Evolutionary conservation across 2,888 invertebrate species (phyloP).

Genomic region (Hirtodrosophila histrioides): DNA sequence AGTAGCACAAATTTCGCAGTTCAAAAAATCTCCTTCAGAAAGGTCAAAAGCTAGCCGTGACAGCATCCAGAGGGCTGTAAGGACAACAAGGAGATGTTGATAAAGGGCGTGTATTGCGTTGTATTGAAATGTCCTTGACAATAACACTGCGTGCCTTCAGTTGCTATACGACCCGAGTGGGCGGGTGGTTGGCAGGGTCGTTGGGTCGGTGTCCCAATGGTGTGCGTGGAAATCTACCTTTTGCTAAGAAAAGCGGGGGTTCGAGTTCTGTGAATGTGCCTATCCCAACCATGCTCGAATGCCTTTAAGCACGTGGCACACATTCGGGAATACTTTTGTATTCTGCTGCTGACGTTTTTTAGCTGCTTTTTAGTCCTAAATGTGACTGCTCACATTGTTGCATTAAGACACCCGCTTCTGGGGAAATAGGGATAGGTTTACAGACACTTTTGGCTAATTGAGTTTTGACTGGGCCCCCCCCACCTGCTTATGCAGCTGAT

Average conservation of each 20-base stretch:
- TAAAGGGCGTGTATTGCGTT: constrained; percentile 50
- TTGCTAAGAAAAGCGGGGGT: background rate
- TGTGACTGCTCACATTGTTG: too few species aligned
- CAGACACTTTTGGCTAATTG: constrained; percentile 35
- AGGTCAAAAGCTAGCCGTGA: constrained; percentile 65
- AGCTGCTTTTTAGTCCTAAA: too few species aligned
- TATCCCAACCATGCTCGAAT: constrained; percentile 43
- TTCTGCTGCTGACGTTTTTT: background rate
- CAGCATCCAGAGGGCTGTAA: constrained; percentile 40
- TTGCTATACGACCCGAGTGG: constrained; percentile 4
- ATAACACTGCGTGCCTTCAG: constrained; percentile 69
- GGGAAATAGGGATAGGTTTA: too few species aligned
- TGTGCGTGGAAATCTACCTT: constrained; percentile 26
- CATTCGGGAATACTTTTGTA: constrained; percentile 42
- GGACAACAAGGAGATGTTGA: background rate
- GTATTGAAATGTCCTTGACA: constrained; percentile 76
- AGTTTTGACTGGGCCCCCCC: constrained; percentile 4
- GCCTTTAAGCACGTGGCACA: constrained; percentile 59
- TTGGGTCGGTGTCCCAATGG: constrained; percentile 16
- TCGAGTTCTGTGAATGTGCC: constrained; percentile 11
- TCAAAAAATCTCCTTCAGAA: constrained; percentile 73
- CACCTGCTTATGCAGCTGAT: background rate
- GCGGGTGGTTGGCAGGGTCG: background rate
- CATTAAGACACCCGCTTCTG: too few species aligned
- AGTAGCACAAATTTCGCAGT: constrained; percentile 31